phyloP scores from a whole-genome alignment of 2,888 invertebrate genomes.

The Scaptomyza parva region DNA sequence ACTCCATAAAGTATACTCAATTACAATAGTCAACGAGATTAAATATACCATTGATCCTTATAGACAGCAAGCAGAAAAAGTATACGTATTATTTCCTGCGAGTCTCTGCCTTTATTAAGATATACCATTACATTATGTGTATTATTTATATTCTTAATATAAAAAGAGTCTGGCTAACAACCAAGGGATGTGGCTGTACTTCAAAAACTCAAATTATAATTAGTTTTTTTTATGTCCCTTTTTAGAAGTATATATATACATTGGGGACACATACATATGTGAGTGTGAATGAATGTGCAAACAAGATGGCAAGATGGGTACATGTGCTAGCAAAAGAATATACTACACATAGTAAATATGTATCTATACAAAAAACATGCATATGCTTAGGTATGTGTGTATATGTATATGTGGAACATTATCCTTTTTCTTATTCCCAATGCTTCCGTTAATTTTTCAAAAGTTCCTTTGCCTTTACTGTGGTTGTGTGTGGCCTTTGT shows the following conservation, averaged over 20 bases:
- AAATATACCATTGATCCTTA: too few species aligned
- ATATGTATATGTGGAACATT: slow-evolving; percentile 29
- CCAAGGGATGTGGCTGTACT: background rate
- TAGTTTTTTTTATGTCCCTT: background rate
- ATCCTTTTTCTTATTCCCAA: slow-evolving; percentile 70
- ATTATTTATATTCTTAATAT: background rate
- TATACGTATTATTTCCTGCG: background rate
- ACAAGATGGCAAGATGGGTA: slow-evolving; percentile 4
- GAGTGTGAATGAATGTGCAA: background rate
- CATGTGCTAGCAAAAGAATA: slow-evolving; percentile 8
- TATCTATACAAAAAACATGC: slow-evolving; percentile 4
- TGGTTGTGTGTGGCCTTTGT: slow-evolving; percentile 45
- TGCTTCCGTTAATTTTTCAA: slow-evolving; percentile 68
- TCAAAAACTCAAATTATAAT: background rate
- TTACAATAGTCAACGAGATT: too few species aligned
- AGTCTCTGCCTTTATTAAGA: background rate
- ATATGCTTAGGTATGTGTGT: background rate
- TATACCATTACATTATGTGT: background rate
- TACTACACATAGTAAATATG: slow-evolving; percentile 4
- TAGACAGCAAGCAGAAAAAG: background rate
- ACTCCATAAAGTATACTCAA: too few species aligned
- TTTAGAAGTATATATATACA: background rate
- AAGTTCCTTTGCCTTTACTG: slow-evolving; percentile 59
- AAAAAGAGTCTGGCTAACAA: background rate
- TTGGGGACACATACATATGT: background rate